These are phyloP conservation scores for Tachina grossa DNA, from an alignment of 2,888 invertebrate species.

Conservation along the genomic window DNA sequence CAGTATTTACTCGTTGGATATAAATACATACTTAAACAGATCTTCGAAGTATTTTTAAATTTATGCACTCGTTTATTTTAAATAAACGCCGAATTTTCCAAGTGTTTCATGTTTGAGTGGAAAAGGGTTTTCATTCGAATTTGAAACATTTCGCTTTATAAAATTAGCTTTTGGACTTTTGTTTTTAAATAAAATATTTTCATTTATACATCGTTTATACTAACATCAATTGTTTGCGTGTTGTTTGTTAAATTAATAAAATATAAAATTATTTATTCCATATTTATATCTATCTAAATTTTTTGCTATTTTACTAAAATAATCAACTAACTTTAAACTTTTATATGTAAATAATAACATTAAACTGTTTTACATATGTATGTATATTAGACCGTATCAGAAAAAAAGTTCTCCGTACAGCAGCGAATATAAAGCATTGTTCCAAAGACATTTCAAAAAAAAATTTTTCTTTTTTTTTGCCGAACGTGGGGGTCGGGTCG, in stretches of 20 bases:
- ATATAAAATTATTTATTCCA: no score
- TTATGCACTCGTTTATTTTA: background rate
- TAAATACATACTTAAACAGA: background rate
- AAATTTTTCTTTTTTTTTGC: no score
- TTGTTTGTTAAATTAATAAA: no score
- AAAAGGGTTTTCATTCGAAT: no score
- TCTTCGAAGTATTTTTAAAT: background rate
- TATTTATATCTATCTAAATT: no score
- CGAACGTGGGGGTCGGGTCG: no score
- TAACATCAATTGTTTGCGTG: no score
- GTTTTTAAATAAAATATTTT: background rate
- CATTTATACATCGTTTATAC: background rate
- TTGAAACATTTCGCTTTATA: no score
- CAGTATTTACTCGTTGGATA: background rate
- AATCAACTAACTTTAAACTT: background rate
- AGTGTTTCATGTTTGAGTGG: background rate
- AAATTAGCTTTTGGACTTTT: background rate
- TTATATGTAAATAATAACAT: conserved; percentile 1
- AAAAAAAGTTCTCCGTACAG: no score
- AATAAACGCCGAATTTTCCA: background rate
- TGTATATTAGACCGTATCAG: no score
- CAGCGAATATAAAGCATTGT: no score
- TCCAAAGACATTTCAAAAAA: no score
- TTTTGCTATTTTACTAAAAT: background rate
- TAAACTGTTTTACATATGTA: background rate